phyloP scores from a whole-genome alignment of 2,113 vertebrate genomes.

The Misgurnus anguillicaudatus region DNA sequence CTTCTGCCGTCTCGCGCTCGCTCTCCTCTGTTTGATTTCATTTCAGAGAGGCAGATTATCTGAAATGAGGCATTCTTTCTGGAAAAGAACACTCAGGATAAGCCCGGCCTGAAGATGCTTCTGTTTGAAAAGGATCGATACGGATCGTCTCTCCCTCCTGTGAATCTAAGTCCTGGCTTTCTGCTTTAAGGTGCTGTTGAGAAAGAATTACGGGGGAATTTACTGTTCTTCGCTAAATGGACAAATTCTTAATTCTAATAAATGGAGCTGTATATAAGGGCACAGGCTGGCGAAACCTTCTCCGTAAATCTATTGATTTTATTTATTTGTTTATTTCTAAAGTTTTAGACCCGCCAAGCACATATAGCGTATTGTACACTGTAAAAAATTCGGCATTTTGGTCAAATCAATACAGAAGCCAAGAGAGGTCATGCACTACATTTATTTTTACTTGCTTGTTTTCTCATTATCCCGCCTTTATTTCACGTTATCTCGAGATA shows the following conservation, averaged over 20 bases:
- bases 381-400: too few species aligned
- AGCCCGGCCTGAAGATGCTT: conserved; percentile 39
- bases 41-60: conserved; percentile 33
- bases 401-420: too few species aligned
- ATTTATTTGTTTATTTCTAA: background rate
- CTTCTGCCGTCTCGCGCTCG: conserved; percentile 5
- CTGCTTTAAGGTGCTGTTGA: conserved; percentile 34
- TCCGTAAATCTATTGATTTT: background rate
- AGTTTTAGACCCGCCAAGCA: background rate
- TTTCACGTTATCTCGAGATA: too few species aligned
- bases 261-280: conserved; percentile 19
- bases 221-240: conserved; percentile 21
- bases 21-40: conserved; percentile 38
- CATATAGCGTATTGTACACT: too few species aligned
- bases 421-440: too few species aligned
- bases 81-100: conserved; percentile 45
- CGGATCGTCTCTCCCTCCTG: conserved; percentile 24
- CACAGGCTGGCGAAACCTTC: background rate
- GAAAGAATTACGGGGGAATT: conserved; percentile 16
- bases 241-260: conserved; percentile 35
- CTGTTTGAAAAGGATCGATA: conserved; percentile 45
- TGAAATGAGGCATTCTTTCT: conserved; percentile 45
- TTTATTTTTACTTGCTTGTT: too few species aligned
- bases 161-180: conserved; percentile 27
- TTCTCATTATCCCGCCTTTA: too few species aligned